These are phyloP conservation scores for Hoplostethus atlanticus DNA, from an alignment of 2,797 vertebrate genomes.

Conservation along the genomic window DNA sequence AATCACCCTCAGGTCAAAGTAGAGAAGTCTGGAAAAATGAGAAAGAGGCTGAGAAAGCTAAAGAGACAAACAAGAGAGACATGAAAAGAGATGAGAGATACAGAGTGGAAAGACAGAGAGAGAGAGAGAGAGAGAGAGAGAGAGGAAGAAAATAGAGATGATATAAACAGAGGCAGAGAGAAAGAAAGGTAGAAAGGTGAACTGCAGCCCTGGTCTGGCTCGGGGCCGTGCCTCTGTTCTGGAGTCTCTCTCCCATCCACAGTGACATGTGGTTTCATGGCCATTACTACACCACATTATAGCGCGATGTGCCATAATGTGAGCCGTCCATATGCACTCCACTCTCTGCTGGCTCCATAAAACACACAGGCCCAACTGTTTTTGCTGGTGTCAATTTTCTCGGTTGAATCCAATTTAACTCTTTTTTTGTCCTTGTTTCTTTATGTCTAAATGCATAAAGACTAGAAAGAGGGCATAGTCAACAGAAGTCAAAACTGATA, in stretches of 20 bases:
- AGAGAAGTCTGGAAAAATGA: slow-evolving; percentile 68
- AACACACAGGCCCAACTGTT: slow-evolving; percentile 73
- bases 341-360: slow-evolving; percentile 76
- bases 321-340: slow-evolving; percentile 76
- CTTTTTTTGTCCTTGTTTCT: slow-evolving; percentile 48
- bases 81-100: slow-evolving; percentile 54
- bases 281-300: slow-evolving; percentile 78
- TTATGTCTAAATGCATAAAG: slow-evolving; percentile 7
- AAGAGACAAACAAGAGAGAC: slow-evolving; percentile 54
- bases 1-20: slow-evolving; percentile 62
- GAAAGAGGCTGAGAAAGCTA: slow-evolving; percentile 7
- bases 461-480: neutral
- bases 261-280: slow-evolving; percentile 82
- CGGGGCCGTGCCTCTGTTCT: slow-evolving; percentile 71
- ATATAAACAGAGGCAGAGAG: slow-evolving; percentile 63
- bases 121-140: slow-evolving; percentile 22
- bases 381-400: slow-evolving; percentile 61
- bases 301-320: slow-evolving; percentile 74
- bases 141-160: slow-evolving; percentile 35
- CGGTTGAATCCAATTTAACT: slow-evolving; percentile 56
- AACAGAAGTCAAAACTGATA: slow-evolving; percentile 17
- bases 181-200: slow-evolving; percentile 71
- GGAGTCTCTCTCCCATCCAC: slow-evolving; percentile 72
- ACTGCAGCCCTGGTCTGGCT: slow-evolving; percentile 65
- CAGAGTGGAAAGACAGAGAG: slow-evolving; percentile 43